Conservation (phyloP, 2,888 invertebrate genomes). For the Harpalus rufipes region DNA sequence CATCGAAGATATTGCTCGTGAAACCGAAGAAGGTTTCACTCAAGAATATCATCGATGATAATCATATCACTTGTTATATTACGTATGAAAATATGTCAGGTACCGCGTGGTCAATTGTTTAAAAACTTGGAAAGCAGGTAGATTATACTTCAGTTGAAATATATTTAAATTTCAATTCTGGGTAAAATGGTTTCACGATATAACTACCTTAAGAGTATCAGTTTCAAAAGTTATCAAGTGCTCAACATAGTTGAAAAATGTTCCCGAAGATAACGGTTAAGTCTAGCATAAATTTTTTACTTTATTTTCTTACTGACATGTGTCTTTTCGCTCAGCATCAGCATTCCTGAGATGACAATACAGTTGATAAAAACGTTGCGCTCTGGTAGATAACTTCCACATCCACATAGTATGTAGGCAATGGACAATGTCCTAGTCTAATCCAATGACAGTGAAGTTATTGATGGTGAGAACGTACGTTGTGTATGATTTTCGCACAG, state of each 20-base stretch:
- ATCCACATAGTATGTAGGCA: no score
- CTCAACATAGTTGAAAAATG: background rate
- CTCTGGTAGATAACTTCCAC: no score
- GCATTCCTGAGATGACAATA: constrained; percentile 1
- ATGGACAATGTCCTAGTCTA: background rate
- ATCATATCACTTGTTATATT: no score
- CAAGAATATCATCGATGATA: no score
- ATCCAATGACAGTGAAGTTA: background rate
- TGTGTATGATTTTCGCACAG: constrained; percentile 7
- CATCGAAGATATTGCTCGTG: no score
- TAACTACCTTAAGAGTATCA: background rate
- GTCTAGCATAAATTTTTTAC: background rate
- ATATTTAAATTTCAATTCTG: no score
- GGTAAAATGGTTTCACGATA: no score
- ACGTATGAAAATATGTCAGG: no score
- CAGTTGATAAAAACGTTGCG: background rate
- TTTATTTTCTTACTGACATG: background rate
- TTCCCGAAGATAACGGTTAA: background rate
- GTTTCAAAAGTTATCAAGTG: background rate
- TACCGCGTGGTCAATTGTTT: no score
- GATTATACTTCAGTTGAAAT: no score
- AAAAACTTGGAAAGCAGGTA: no score
- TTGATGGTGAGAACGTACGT: constrained; percentile 26
- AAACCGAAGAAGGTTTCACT: no score
- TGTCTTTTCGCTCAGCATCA: background rate